A percentile compares a stretch with the other conserved stretches of the same genome.
phyloP scores from a whole-genome alignment of 1,140 invertebrate genomes.

The Parasteatoda tepidariorum region DNA sequence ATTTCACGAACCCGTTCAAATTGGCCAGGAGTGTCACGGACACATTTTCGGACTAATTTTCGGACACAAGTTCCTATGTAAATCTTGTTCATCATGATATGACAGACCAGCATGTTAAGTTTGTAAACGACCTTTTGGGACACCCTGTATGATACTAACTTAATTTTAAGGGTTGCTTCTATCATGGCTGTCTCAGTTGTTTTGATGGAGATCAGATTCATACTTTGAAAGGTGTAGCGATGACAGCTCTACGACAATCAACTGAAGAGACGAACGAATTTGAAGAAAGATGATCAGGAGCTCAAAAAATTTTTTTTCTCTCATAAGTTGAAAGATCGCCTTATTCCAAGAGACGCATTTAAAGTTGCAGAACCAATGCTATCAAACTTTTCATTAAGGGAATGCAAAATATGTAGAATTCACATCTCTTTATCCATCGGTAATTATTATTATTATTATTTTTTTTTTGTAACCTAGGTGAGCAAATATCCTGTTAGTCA shows the following conservation, averaged over 20 bases:
- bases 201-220: background rate
- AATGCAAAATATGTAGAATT: slow-evolving; percentile 40
- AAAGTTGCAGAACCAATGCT: background rate
- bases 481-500: background rate
- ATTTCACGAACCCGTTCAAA: no score
- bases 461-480: background rate
- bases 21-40: no score
- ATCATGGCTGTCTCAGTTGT: background rate
- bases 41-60: no score
- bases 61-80: no score
- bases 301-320: background rate
- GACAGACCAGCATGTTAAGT: no score
- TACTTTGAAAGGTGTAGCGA: background rate
- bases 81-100: no score
- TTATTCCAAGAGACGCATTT: background rate
- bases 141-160: background rate
- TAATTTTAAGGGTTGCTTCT: slow-evolving; percentile 1
- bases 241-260: background rate
- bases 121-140: no score
- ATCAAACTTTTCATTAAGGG: slow-evolving; percentile 7
- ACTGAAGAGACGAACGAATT: background rate
- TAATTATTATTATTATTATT: slow-evolving; percentile 27
- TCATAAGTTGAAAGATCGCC: background rate
- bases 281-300: background rate
- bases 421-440: slow-evolving; percentile 34